Evolutionary conservation across 1,140 invertebrate genomes (phyloP).

Genomic region (Ladona fulva): DNA sequence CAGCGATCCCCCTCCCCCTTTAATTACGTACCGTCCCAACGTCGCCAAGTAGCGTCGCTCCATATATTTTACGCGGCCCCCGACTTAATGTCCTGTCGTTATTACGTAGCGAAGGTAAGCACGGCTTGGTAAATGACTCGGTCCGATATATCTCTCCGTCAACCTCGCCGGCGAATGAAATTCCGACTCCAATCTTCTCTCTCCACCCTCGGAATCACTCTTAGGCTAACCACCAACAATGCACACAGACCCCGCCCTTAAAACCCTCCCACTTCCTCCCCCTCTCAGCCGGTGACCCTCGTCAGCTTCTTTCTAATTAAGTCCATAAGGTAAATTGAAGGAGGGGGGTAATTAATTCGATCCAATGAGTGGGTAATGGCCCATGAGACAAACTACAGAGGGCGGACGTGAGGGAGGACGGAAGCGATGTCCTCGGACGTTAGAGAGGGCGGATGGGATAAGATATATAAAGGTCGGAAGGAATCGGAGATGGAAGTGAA

Average conservation of each 20-base stretch:
- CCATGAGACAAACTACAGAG: background rate
- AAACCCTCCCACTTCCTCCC: background rate
- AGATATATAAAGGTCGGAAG: too few species aligned
- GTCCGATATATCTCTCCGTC: too few species aligned
- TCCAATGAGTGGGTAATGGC: constrained; percentile 2
- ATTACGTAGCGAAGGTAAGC: too few species aligned
- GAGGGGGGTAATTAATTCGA: constrained; percentile 8
- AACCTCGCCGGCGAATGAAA: background rate
- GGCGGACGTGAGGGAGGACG: background rate
- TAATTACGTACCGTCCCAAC: too few species aligned
- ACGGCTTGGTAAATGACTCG: too few species aligned
- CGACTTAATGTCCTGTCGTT: too few species aligned
- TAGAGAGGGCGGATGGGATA: background rate
- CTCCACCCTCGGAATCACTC: background rate
- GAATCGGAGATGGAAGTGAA: background rate
- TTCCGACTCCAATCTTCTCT: background rate
- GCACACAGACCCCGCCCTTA: background rate
- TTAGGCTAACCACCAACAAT: background rate
- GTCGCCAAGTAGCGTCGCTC: too few species aligned
- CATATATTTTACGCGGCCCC: too few species aligned
- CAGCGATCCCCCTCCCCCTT: too few species aligned
- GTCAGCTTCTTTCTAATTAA: constrained; percentile 10
- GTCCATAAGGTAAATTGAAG: constrained; percentile 9
- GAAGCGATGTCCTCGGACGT: background rate
- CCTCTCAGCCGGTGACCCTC: background rate